Evolutionary conservation across 2,888 invertebrate genomes (phyloP), one percentile per base, ranked within the genome.

Genomic region (Melanophora roralis): DNA sequence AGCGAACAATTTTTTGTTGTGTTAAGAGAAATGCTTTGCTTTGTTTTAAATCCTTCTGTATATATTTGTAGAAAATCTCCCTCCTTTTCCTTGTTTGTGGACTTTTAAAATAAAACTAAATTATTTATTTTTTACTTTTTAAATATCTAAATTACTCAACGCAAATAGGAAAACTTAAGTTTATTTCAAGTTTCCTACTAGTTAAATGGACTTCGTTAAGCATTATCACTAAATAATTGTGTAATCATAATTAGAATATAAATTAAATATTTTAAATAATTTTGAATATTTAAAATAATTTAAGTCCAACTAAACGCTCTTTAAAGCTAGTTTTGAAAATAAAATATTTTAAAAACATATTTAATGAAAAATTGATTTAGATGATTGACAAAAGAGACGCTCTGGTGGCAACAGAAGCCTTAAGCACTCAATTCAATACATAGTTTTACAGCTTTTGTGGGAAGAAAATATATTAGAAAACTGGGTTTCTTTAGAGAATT

Each of bases 1-100:
- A 75, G 51, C 67, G 59, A 53, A 53, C 51, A 53, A 59, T 75
- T 60, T 75, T 67, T 75, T 23, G 60, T 36, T 59, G 16, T 36
- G 3, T 16, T 9, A n/a, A 60, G 11, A 14, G 14, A 57, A 43
- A 21, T 7, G n/a, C n/a, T n/a, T n/a, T n/a, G n/a, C n/a, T n/a
- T n/a, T n/a, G n/a, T n/a, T n/a, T n/a, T n/a, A n/a, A n/a, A n/a
- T n/a, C n/a, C n/a, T n/a, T n/a, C n/a, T n/a, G n/a, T n/a, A n/a
- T 27, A 67, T 5, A 6, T 32, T 43, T 67, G 53, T 11, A 34
- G 32, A 3, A 40, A 14, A 32, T 14, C 32, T 4, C 6, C 32
- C 11, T 12, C 2, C 36, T 27, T 36, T 5, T 14, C 3, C 49
- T 36, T 11, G n/a, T n/a, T n/a, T n/a, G n/a, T n/a, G n/a, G n/a